A percentile compares a stretch with the other conserved stretches of the same genome.
Conservation (phyloP, 2,797 vertebrate genomes). For the Hemibagrus guttatus region DNA sequence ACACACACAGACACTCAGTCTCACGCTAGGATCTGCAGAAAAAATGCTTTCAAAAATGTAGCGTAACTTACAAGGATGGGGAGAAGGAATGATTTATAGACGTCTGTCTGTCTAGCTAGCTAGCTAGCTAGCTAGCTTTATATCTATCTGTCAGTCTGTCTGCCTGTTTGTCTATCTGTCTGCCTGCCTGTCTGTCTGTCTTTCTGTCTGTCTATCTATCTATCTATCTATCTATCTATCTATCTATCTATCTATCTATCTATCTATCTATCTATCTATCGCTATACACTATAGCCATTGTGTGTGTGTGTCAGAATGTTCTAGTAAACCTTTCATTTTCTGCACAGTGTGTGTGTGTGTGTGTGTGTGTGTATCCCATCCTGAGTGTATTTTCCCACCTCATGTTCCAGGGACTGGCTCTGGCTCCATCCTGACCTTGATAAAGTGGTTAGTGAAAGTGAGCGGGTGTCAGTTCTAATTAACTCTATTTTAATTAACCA, state of each 20-base stretch:
- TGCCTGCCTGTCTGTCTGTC: neutral
- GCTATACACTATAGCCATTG: too few species aligned
- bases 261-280: neutral
- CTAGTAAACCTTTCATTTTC: too few species aligned
- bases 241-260: neutral
- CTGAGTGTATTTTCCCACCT: neutral
- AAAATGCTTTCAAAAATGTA: neutral
- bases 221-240: neutral
- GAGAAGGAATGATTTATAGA: neutral
- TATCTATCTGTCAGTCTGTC: neutral
- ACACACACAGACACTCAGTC: neutral
- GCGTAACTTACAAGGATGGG: neutral
- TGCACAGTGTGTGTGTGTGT: neutral
- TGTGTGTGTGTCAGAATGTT: too few species aligned
- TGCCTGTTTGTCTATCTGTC: neutral
- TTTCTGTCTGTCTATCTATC: neutral
- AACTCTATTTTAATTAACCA: neutral
- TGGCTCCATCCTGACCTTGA: neutral
- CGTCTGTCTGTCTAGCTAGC: neutral
- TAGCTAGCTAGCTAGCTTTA: neutral
- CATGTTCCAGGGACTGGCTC: neutral
- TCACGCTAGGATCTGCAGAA: constrained; percentile 2
- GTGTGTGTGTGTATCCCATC: neutral
- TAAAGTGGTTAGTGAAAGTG: neutral
- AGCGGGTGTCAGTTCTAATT: neutral